Conservation (phyloP, 2,888 invertebrate genomes). For the Colostygia pectinataria region DNA sequence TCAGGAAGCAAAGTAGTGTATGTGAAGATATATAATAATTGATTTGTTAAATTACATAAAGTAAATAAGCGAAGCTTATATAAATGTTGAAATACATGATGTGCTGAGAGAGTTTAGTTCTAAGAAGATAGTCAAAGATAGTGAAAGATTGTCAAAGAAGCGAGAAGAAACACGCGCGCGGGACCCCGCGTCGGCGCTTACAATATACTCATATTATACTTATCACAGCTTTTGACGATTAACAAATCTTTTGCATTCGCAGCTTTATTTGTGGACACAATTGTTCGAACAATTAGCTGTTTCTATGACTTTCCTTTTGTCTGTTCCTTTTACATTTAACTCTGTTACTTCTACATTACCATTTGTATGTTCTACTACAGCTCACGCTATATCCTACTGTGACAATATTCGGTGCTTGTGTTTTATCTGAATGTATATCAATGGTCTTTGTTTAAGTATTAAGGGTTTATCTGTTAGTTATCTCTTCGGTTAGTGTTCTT, state of each 20-base stretch:
- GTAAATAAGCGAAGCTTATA: constrained; percentile 34
- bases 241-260: constrained; percentile 83
- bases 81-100: constrained; percentile 71
- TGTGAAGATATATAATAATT: constrained; percentile 50
- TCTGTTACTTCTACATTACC: constrained; percentile 5
- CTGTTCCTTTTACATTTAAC: constrained; percentile 4
- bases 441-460: not conserved
- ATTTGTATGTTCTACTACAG: constrained; percentile 4
- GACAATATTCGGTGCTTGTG: constrained; percentile 24
- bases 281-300: constrained; percentile 76
- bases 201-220: constrained; percentile 75
- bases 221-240: constrained; percentile 83
- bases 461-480: not conserved
- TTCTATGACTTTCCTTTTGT: constrained; percentile 37
- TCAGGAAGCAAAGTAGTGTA: constrained; percentile 40
- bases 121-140: constrained; percentile 48
- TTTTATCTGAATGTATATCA: not conserved
- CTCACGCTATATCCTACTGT: constrained; percentile 13
- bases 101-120: constrained; percentile 61
- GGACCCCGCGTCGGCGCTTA: constrained; percentile 58
- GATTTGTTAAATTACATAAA: constrained; percentile 23
- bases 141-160: constrained; percentile 54
- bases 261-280: constrained; percentile 75
- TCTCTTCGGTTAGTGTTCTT: not conserved
- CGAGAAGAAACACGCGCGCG: constrained; percentile 64